Conservation (phyloP, 2,888 invertebrate species). For the Heliconius cydno region DNA sequence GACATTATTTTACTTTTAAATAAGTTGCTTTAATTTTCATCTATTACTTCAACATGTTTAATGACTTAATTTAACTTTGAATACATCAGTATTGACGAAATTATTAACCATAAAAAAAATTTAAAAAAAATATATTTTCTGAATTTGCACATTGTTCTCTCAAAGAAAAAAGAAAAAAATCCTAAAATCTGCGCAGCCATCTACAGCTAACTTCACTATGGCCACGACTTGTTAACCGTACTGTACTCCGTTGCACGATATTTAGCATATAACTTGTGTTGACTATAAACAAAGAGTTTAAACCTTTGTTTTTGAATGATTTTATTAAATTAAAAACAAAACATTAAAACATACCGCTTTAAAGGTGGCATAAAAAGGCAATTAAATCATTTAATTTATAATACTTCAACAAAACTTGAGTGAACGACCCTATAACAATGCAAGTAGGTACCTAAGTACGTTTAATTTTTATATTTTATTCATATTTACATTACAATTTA, state of each 20-base stretch:
- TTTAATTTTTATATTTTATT: slow-evolving; percentile 22
- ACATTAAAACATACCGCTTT: background rate
- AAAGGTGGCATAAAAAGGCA: slow-evolving; percentile 19
- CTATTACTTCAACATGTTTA: slow-evolving; percentile 27
- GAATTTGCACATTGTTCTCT: too few relatives aligned
- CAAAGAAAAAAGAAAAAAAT: too few relatives aligned
- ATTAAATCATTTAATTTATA: slow-evolving; percentile 31
- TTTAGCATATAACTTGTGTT: background rate
- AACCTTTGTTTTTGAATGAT: background rate
- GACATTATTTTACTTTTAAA: slow-evolving; percentile 36
- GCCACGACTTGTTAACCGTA: too few relatives aligned
- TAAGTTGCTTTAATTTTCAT: slow-evolving; percentile 30
- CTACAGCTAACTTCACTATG: too few relatives aligned
- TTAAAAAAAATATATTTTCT: too few relatives aligned
- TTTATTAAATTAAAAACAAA: slow-evolving; percentile 16
- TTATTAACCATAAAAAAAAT: too few relatives aligned
- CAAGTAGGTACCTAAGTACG: background rate
- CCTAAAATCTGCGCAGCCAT: too few relatives aligned
- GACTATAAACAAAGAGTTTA: background rate
- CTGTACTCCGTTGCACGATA: background rate
- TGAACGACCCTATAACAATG: slow-evolving; percentile 31
- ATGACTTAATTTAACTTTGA: slow-evolving; percentile 28
- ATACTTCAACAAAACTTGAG: slow-evolving; percentile 23
- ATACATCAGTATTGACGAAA: too few relatives aligned
- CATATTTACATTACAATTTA: slow-evolving; percentile 22